Evolutionary conservation across 1,140 invertebrate species (phyloP), one percentile per base, ranked within the genome.

Genomic region (Cyclina sinensis): DNA sequence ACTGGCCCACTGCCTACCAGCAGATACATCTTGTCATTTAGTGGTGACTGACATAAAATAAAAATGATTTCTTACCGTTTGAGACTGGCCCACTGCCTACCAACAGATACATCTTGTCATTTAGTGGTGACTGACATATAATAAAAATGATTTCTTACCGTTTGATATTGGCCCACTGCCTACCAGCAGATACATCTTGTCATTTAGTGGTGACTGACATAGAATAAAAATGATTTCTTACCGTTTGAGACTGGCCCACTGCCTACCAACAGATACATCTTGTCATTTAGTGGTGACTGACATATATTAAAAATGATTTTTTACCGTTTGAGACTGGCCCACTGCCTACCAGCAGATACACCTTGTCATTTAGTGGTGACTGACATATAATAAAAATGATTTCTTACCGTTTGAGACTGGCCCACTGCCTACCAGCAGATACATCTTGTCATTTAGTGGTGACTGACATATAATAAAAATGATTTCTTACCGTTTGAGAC

Each of bases 211-310:
- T n/a, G n/a, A n/a, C n/a, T n/a, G n/a, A n/a, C n/a, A n/a, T n/a
- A n/a, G n/a, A n/a, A n/a, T n/a, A n/a, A n/a, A n/a, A n/a, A n/a
- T n/a, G n/a, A n/a, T n/a, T n/a, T n/a, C n/a, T n/a, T 76, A 86
- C 62, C 37, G 65, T 70, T 70, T 37, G 2, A 5, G 3, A 86
- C 35, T 27, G 73, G 73, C 27, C 84, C 84, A 1, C 24, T 32
- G 1, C 46, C 84, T 2, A 86, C 73, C 2, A 78, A n/a, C 0
- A 86, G 54, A 76, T 79, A 86, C 39, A 57, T 7, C 27, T 46
- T 27, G 21, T 79, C 74, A 0, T 54, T 37, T n/a, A 86, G 35
- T n/a, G n/a, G n/a, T n/a, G n/a, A n/a, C n/a, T n/a, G n/a, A n/a
- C n/a, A n/a, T n/a, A n/a, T n/a, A n/a, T n/a, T n/a, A n/a, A n/a